phyloP scores from a whole-genome alignment of 1,140 invertebrate genomes.

The Temnothorax longispinosus region DNA sequence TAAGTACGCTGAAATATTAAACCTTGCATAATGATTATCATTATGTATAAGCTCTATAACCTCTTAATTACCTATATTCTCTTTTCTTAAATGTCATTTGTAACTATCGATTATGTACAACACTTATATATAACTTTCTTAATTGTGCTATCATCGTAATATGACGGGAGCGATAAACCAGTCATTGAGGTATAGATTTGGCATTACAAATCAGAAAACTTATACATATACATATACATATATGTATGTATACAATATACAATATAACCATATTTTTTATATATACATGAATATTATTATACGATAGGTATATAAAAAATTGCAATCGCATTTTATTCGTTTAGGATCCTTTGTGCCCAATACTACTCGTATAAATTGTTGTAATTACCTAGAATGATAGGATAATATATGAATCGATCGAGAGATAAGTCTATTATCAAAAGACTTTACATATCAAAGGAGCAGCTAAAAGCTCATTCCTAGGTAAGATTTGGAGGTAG shows the following conservation, averaged over 20 bases:
- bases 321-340: background rate
- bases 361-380: background rate
- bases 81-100: conserved; percentile 18
- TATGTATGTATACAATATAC: background rate
- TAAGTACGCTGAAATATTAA: conserved; percentile 8
- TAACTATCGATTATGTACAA: conserved; percentile 49
- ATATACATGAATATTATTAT: background rate
- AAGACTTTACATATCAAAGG: background rate
- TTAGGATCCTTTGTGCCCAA: background rate
- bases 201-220: conserved; percentile 19
- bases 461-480: background rate
- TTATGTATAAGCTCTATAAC: background rate
- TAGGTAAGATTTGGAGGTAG: background rate
- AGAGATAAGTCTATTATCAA: background rate
- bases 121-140: background rate
- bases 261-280: conserved; percentile 32
- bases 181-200: conserved; percentile 43
- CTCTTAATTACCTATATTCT: background rate
- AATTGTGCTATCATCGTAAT: conserved; percentile 19
- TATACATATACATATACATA: too few relatives aligned
- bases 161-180: background rate
- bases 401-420: background rate
- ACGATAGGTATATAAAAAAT: conserved; percentile 7
- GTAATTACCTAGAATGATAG: background rate
- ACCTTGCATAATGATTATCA: background rate